Evolutionary conservation across 2,113 vertebrate species (phyloP).

Genomic region (Paramormyrops kingsleyae): DNA sequence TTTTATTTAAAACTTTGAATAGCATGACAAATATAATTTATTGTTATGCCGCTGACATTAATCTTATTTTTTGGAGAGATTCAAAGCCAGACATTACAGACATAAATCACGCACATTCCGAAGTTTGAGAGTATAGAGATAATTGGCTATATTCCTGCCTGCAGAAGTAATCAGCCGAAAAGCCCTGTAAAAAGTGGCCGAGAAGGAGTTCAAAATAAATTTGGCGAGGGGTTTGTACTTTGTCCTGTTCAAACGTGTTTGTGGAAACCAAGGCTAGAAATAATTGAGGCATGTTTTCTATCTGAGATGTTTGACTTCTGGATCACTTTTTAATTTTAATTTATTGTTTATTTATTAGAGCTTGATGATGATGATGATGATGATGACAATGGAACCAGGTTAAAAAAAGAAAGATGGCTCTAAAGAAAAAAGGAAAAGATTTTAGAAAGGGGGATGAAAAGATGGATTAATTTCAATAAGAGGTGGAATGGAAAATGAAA

Average conservation of each 20-base stretch:
- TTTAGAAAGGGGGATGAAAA: not conserved
- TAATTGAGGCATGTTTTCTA: slow-evolving; percentile 23
- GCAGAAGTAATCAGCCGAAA: slow-evolving; percentile 23
- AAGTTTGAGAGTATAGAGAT: slow-evolving; percentile 9
- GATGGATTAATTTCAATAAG: not conserved
- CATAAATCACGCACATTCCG: slow-evolving; percentile 14
- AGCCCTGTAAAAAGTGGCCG: slow-evolving; percentile 12
- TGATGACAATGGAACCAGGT: not conserved
- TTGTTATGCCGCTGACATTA: slow-evolving; percentile 3
- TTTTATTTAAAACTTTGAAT: not conserved
- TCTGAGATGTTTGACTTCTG: not conserved
- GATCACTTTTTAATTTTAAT: not conserved
- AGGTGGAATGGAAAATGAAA: not conserved
- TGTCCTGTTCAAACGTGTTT: not conserved
- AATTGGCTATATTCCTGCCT: slow-evolving; percentile 18
- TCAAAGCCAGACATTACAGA: slow-evolving; percentile 8
- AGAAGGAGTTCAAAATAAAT: slow-evolving; percentile 6
- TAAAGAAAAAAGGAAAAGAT: not conserved
- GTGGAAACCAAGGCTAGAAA: slow-evolving; percentile 13
- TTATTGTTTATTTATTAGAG: slow-evolving; percentile 20
- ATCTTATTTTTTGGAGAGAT: slow-evolving; percentile 14
- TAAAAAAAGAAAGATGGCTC: not conserved
- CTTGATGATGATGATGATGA: not conserved
- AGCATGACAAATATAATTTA: slow-evolving; percentile 8
- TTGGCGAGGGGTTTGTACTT: slow-evolving; percentile 21